A percentile compares a stretch with the other conserved stretches of the same genome.
Evolutionary conservation across 2,888 invertebrate species (phyloP).

Genomic region (Dinocampus coccinellae): DNA sequence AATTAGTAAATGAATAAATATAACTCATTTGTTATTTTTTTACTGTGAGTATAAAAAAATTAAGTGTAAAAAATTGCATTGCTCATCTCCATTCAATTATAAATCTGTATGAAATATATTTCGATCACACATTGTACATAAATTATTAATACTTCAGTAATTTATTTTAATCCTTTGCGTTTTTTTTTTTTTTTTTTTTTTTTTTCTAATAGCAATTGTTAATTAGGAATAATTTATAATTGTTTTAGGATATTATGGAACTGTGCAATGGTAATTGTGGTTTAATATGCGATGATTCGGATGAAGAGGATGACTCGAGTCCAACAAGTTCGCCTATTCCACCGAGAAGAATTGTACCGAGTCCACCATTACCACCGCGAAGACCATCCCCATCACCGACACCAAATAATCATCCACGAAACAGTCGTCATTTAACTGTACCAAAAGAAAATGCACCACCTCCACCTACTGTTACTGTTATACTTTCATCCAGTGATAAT

Average conservation of each 20-base stretch:
- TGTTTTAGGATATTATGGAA: slow-evolving; percentile 68
- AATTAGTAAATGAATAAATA: not conserved
- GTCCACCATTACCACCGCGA: slow-evolving; percentile 77
- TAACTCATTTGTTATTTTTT: not conserved
- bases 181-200: not conserved
- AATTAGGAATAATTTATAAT: slow-evolving; percentile 16
- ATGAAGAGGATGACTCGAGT: slow-evolving; percentile 65
- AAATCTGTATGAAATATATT: not conserved
- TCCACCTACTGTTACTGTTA: slow-evolving; percentile 63
- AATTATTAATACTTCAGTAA: not conserved
- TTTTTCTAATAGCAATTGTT: not conserved
- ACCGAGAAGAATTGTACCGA: slow-evolving; percentile 60
- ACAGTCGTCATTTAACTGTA: slow-evolving; percentile 66
- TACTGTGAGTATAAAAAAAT: not conserved
- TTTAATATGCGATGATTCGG: slow-evolving; percentile 62
- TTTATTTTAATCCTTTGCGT: not conserved
- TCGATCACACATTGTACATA: not conserved
- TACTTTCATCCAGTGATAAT: slow-evolving; percentile 57
- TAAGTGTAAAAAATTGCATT: too few species aligned
- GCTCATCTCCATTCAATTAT: not conserved
- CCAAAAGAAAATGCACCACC: slow-evolving; percentile 71
- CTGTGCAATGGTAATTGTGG: slow-evolving; percentile 65
- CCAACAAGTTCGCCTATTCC: slow-evolving; percentile 63
- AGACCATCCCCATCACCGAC: slow-evolving; percentile 71
- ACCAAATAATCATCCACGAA: slow-evolving; percentile 57